Evolutionary conservation across 2,888 invertebrate genomes (phyloP).

Genomic region (Euzetes globulus): DNA sequence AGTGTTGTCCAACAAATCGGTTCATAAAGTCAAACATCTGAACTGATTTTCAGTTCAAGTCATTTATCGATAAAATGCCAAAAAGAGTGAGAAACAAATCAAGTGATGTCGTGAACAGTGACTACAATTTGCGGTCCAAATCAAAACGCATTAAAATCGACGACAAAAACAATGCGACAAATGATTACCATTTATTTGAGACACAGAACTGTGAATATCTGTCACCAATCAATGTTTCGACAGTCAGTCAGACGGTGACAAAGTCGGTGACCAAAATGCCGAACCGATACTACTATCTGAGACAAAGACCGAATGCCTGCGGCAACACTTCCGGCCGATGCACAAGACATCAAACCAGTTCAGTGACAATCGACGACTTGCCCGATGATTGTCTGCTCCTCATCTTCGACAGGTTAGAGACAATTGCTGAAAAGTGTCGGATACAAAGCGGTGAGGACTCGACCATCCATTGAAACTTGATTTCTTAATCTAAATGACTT

Average conservation of each 20-base stretch:
- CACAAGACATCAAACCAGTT: not conserved
- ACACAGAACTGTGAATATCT: not conserved
- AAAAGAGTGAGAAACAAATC: not conserved
- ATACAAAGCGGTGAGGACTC: not conserved
- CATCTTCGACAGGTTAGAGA: not conserved
- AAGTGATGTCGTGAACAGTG: not conserved
- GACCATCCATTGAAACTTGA: not conserved
- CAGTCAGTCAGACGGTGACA: not conserved
- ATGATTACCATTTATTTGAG: not conserved
- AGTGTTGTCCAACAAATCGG: not conserved
- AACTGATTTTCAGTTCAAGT: not conserved
- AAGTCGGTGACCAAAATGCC: constrained; percentile 19
- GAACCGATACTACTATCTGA: not conserved
- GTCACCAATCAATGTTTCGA: not conserved
- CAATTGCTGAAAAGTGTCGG: not conserved
- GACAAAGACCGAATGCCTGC: not conserved
- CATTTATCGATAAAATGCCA: not conserved
- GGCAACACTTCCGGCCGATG: not conserved
- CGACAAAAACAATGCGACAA: not conserved
- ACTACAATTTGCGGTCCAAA: constrained; percentile 8
- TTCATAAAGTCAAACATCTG: not conserved
- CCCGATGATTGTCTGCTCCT: constrained; percentile 11
- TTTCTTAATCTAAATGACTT: not conserved
- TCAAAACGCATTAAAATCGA: constrained; percentile 5
- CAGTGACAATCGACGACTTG: not conserved